A percentile compares a stretch with the other conserved stretches of the same genome.
Conservation (phyloP, 53 echinoderm and acorn worm species). For the Holothuria leucospilota region DNA sequence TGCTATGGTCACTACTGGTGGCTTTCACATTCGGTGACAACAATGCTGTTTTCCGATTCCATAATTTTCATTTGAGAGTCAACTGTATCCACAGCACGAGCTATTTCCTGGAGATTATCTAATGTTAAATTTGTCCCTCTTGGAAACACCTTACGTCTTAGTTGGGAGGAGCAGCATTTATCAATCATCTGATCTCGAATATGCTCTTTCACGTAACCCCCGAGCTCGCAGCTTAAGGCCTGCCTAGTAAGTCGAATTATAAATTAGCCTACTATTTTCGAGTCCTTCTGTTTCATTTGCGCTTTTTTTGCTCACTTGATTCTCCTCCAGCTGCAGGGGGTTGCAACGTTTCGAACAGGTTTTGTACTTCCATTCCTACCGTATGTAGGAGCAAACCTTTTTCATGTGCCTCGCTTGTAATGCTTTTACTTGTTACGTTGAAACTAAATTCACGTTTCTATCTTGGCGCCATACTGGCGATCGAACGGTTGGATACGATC, state of each 20-base stretch:
- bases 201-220: constrained; percentile 47
- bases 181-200: constrained; percentile 66
- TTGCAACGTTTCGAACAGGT: no score
- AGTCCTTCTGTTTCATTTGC: constrained; percentile 14
- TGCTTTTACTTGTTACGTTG: constrained; percentile 18
- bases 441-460: constrained; percentile 30
- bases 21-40: no score
- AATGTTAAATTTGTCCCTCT: constrained; percentile 50
- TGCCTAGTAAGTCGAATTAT: neutral
- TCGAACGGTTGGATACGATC: constrained; percentile 13
- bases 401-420: neutral
- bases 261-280: constrained; percentile 10
- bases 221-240: constrained; percentile 59
- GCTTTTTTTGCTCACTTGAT: no score
- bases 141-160: constrained; percentile 56
- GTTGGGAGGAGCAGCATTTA: constrained; percentile 32
- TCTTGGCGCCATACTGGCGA: constrained; percentile 8
- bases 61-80: constrained; percentile 38
- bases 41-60: no score
- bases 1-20: no score
- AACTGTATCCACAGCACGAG: constrained; percentile 50
- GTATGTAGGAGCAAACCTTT: no score
- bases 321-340: no score
- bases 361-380: no score
- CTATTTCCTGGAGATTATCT: constrained; percentile 21